phyloP scores from a whole-genome alignment of 2,888 invertebrate genomes.

The Ypsolopha scabrella region DNA sequence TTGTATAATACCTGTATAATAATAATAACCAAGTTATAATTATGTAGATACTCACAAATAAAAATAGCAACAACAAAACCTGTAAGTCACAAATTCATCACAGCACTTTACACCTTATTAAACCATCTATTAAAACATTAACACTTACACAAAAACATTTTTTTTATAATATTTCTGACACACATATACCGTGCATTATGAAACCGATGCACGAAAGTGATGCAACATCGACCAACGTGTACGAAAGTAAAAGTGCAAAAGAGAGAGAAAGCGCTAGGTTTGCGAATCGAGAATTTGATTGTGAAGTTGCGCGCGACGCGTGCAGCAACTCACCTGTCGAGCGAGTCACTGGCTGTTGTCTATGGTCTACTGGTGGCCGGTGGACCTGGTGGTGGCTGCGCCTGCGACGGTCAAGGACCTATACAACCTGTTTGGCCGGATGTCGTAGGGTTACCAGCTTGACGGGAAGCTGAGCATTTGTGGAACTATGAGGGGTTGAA shows the following conservation, averaged over 20 bases:
- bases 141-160: conserved; percentile 5
- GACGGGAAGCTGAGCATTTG: no score
- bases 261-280: conserved; percentile 12
- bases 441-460: neutral
- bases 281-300: conserved; percentile 19
- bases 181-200: neutral
- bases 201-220: conserved; percentile 8
- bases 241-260: conserved; percentile 37
- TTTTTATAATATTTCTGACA: neutral
- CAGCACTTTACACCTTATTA: neutral
- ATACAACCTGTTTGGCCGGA: conserved; percentile 49
- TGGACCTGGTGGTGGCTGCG: conserved; percentile 10
- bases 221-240: conserved; percentile 14
- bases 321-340: conserved; percentile 44
- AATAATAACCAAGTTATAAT: no score
- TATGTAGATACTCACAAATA: neutral
- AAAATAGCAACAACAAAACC: no score
- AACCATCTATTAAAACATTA: neutral
- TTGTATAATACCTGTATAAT: no score
- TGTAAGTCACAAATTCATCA: no score
- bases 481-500: no score
- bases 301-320: conserved; percentile 18
- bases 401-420: conserved; percentile 36
- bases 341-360: conserved; percentile 27
- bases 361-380: neutral